phyloP scores from a whole-genome alignment of 2,888 invertebrate genomes.

The Pterostichus niger region DNA sequence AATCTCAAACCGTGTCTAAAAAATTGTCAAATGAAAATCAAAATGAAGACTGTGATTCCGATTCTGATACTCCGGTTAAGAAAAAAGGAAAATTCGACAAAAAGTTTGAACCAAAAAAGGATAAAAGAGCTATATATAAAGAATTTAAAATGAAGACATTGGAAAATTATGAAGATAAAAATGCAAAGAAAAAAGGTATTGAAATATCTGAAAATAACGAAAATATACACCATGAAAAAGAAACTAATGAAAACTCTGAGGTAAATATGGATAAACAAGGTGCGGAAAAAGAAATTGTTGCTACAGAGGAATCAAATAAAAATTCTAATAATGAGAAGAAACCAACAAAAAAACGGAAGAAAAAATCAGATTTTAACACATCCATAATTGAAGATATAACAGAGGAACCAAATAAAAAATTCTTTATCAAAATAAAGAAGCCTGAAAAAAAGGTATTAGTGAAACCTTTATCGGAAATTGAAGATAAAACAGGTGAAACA shows the following conservation, averaged over 20 bases:
- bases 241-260: background rate
- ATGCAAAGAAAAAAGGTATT: background rate
- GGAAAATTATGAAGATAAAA: background rate
- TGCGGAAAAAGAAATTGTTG: background rate
- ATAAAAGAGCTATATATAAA: background rate
- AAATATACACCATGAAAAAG: background rate
- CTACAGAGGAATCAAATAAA: background rate
- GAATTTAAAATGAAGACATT: background rate
- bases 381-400: background rate
- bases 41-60: background rate
- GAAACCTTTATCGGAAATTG: background rate
- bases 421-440: constrained; percentile 28
- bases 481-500: background rate
- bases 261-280: background rate
- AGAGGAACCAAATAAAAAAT: constrained; percentile 34
- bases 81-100: constrained; percentile 2
- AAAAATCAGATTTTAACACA: background rate
- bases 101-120: constrained; percentile 21
- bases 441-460: background rate
- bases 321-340: background rate
- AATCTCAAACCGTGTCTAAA: background rate
- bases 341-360: constrained; percentile 5
- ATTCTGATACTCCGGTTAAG: constrained; percentile 1
- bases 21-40: background rate
- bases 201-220: background rate